Conservation (phyloP, 2,888 invertebrate species). For the Drosophila quasianomalipes region DNA sequence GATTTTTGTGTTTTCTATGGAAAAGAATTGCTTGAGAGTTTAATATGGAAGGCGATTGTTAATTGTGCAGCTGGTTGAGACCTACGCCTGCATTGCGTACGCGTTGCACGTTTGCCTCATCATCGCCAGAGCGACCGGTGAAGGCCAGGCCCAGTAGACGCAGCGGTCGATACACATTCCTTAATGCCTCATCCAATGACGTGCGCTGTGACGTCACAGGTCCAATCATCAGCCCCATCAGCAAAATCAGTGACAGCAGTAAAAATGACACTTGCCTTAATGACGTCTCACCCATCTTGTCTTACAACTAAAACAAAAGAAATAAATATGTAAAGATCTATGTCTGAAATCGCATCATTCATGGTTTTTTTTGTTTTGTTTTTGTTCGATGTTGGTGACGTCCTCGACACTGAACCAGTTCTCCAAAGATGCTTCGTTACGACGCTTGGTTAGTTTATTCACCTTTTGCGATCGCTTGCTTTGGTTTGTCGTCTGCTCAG, state of each 20-base stretch:
- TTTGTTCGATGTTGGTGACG: slow-evolving; percentile 54
- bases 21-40: neutral
- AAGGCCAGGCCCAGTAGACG: slow-evolving; percentile 74
- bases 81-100: slow-evolving; percentile 77
- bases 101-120: slow-evolving; percentile 69
- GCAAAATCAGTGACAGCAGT: slow-evolving; percentile 26
- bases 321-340: slow-evolving; percentile 13
- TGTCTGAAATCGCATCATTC: slow-evolving; percentile 40
- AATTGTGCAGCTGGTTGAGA: neutral
- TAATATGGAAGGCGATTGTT: neutral
- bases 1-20: slow-evolving; percentile 83
- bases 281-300: slow-evolving; percentile 41
- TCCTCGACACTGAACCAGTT: slow-evolving; percentile 80
- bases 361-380: slow-evolving; percentile 32
- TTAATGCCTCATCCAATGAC: slow-evolving; percentile 70
- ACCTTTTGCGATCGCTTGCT: slow-evolving; percentile 64
- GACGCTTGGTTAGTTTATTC: slow-evolving; percentile 61
- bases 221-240: slow-evolving; percentile 37
- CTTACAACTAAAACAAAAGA: slow-evolving; percentile 28
- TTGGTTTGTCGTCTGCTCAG: slow-evolving; percentile 48
- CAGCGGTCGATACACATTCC: slow-evolving; percentile 69
- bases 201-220: slow-evolving; percentile 78
- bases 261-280: slow-evolving; percentile 15
- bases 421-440: slow-evolving; percentile 52
- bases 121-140: slow-evolving; percentile 81